These are phyloP conservation scores for Portunus trituberculatus DNA, from an alignment of 1,140 invertebrate genomes.

Conservation along the genomic window DNA sequence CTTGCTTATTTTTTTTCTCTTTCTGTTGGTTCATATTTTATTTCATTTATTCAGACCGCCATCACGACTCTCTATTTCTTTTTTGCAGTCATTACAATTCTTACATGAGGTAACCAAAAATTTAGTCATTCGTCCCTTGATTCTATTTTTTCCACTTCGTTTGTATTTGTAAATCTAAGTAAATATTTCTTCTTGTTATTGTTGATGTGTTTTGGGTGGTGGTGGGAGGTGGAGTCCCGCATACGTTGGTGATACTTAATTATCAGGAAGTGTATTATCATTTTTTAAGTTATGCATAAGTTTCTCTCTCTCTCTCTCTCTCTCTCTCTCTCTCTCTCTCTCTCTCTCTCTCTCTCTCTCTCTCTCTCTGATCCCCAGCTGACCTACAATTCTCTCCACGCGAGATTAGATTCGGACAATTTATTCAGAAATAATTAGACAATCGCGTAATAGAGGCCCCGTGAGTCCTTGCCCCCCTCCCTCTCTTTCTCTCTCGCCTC, in stretches of 20 bases:
- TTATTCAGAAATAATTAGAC: constrained; percentile 24
- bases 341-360: constrained; percentile 12
- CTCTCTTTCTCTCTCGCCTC: constrained; percentile 5
- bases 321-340: constrained; percentile 32
- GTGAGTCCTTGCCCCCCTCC: neutral
- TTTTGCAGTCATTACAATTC: no score
- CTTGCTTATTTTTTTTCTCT: no score
- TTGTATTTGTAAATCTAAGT: neutral
- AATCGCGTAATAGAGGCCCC: constrained; percentile 6
- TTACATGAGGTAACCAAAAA: no score
- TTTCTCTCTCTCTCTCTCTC: constrained; percentile 41
- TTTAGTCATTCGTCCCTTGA: neutral
- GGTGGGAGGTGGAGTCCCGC: neutral
- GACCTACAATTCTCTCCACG: constrained; percentile 18
- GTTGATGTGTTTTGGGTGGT: neutral
- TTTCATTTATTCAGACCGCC: no score
- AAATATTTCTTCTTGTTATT: neutral
- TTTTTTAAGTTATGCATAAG: neutral
- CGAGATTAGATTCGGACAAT: neutral
- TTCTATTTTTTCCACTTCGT: neutral
- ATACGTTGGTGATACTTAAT: neutral
- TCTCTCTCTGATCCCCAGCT: neutral
- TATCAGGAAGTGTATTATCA: neutral
- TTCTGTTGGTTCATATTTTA: no score
- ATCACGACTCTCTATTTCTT: no score